phyloP scores from a whole-genome alignment of 2,888 invertebrate species.

The Brachyopa scutellaris region DNA sequence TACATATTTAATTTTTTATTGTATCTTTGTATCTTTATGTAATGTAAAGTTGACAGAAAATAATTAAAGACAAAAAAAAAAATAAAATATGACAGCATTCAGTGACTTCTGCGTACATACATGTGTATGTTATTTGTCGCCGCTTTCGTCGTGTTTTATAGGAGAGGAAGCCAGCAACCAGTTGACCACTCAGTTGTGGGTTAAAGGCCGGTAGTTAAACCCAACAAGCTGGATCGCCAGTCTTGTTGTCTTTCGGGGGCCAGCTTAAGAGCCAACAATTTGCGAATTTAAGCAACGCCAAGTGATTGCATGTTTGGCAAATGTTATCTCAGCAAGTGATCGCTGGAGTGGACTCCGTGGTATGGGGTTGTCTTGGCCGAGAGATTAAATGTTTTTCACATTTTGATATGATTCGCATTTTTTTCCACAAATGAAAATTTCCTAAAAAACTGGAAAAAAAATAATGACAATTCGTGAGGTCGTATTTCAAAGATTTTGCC shows the following conservation, averaged over 20 bases:
- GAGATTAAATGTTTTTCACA: slow-evolving; percentile 6
- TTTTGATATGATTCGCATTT: slow-evolving; percentile 11
- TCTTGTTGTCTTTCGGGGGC: not conserved
- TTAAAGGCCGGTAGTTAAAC: slow-evolving; percentile 49
- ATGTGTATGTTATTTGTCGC: slow-evolving; percentile 15
- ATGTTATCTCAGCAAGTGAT: slow-evolving; percentile 30
- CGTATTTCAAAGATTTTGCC: slow-evolving; percentile 48
- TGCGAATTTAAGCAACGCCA: slow-evolving; percentile 25
- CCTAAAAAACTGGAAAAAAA: not conserved
- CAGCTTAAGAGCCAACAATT: slow-evolving; percentile 22
- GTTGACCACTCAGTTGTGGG: slow-evolving; percentile 23
- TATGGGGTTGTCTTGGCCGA: no score
- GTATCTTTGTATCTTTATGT: slow-evolving; percentile 43
- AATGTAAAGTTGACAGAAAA: slow-evolving; percentile 52
- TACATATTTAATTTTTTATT: slow-evolving; percentile 20
- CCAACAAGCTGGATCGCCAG: slow-evolving; percentile 42
- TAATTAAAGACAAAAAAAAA: slow-evolving; percentile 21
- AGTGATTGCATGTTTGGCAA: slow-evolving; percentile 48
- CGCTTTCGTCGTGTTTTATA: slow-evolving; percentile 1
- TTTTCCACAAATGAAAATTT: slow-evolving; percentile 50
- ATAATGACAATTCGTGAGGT: slow-evolving; percentile 65
- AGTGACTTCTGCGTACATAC: not conserved
- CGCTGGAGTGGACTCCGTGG: slow-evolving; percentile 8
- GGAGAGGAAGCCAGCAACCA: slow-evolving; percentile 4
- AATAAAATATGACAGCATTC: slow-evolving; percentile 11